Base-by-base conservation (phyloP, 2,888 invertebrate species). In the Oxytorus armatus region DNA sequence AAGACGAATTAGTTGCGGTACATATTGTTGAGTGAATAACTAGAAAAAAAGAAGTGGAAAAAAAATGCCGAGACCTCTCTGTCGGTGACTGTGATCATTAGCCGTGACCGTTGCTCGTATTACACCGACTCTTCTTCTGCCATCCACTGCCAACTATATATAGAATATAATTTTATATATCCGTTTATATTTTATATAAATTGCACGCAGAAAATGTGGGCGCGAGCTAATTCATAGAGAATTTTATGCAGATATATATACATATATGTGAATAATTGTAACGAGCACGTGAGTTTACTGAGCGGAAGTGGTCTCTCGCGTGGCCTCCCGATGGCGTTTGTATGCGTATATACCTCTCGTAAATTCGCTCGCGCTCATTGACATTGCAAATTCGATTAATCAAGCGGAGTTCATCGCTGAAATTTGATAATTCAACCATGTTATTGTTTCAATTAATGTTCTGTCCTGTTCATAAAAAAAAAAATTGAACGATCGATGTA, bases 61-160 rank as follows among this genome's bases (percentile, higher is more conserved):
- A 16, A 65, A 72, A 47, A 73, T 70, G 79, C 70, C 55, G 61
- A 42, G 68, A 63, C 74, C 73, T 78, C 78, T 65, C 61, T 66
- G 78, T 82, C 82, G 84, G 85, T 84, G 80, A 83, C 84, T 83
- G 85, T 85, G 85, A 85, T 88, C 87, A 80, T 59, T 77, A 78
- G 79, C 87, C 85, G 86, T 88, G 85, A 87, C 87, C 83, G 83
- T 61, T 80, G 76, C 65, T 75, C 81, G 81, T 77, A 79, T 76
- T 61, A 57, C 29, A 44, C 65, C 66, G 65, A 74, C 29, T 29
- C 47, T 61, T n/a, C n/a, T n/a, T 49, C 23, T 25, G 16, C 68
- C 44, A 69, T 42, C 25, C n/a, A 7, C 47, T 65, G 16, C n/a
- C n/a, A n/a, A 16, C 76, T 55, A 16, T 47, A 77, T 39, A 66